A percentile compares a stretch with the other conserved stretches of the same genome.
Conservation (phyloP, 2,797 vertebrate genomes). For the Apodemus agrarius region DNA sequence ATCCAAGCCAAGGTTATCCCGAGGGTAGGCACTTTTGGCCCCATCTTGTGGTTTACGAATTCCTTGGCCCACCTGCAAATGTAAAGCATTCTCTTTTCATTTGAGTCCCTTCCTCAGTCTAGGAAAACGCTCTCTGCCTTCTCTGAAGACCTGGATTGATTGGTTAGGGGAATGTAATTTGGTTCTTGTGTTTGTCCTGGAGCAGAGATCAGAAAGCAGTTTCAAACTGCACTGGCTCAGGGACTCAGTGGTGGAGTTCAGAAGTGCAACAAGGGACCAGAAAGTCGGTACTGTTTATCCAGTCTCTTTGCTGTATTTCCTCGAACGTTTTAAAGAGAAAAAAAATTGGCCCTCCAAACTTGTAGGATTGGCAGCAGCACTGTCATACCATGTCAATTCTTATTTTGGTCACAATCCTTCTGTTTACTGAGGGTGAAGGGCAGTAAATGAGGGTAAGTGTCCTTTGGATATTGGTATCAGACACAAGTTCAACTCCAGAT, state of each 20-base stretch:
- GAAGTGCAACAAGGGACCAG: conserved; percentile 73
- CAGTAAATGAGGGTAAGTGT: rapidly evolving
- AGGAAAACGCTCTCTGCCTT: conserved; percentile 84
- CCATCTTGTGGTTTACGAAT: conserved; percentile 81
- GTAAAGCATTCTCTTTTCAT: conserved; percentile 80
- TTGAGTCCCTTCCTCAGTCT: conserved; percentile 81
- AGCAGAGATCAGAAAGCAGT: conserved; percentile 84
- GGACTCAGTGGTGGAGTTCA: conserved; percentile 62
- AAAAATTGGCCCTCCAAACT: conserved; percentile 64
- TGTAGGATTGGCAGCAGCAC: conserved; percentile 68
- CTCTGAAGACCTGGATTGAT: conserved; percentile 85
- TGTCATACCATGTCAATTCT: conserved; percentile 8
- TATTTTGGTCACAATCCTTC: background rate
- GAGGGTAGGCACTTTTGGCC: conserved; percentile 49
- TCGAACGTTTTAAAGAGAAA: conserved; percentile 76
- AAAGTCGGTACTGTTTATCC: conserved; percentile 81
- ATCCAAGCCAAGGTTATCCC: conserved; percentile 73
- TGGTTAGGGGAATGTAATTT: conserved; percentile 85
- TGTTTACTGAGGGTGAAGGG: conserved; percentile 31
- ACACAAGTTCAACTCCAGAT: background rate
- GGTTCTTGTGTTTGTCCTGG: conserved; percentile 87
- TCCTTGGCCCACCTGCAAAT: conserved; percentile 83
- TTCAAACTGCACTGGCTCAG: conserved; percentile 75
- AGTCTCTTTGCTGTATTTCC: conserved; percentile 76
- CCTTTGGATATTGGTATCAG: background rate